Percentiles rank a stretch among this genome's conserved stretches.
Conservation (phyloP, 1,140 invertebrate genomes). For the Stenopsyche tienmushanensis region DNA sequence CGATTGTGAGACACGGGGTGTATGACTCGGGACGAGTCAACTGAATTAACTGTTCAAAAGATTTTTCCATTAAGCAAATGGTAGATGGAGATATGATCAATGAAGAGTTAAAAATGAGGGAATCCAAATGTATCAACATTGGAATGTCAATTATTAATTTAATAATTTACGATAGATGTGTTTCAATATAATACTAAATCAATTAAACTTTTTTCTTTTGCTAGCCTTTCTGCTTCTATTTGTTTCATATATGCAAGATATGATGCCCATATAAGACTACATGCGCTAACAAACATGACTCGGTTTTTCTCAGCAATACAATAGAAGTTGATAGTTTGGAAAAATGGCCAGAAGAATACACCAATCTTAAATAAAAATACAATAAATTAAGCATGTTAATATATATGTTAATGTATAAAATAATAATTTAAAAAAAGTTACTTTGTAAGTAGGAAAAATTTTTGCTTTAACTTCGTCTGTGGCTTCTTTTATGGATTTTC, state of each 20-base stretch:
- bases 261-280: constrained; percentile 81
- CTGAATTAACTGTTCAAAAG: too few species aligned
- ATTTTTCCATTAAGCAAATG: too few species aligned
- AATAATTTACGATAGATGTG: too few species aligned
- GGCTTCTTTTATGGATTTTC: constrained; percentile 66
- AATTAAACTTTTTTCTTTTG: too few species aligned
- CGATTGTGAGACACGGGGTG: too few species aligned
- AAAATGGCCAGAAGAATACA: constrained; percentile 74
- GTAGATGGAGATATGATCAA: too few species aligned
- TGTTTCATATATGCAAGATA: constrained; percentile 86
- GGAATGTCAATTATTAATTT: too few species aligned
- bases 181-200: too few species aligned
- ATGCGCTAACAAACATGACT: constrained; percentile 77
- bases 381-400: constrained; percentile 42
- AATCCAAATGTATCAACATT: too few species aligned
- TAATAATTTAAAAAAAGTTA: constrained; percentile 47
- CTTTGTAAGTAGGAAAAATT: constrained; percentile 79
- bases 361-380: too few species aligned
- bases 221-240: constrained; percentile 55
- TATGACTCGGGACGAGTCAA: too few species aligned
- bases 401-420: background rate
- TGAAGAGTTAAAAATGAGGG: too few species aligned
- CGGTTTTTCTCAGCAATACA: constrained; percentile 76
- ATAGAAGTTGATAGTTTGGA: constrained; percentile 81
- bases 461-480: constrained; percentile 71